A percentile compares a stretch with the other conserved stretches of the same genome.
Evolutionary conservation across 2,888 invertebrate genomes (phyloP).

Genomic region (Acleris sparsana): DNA sequence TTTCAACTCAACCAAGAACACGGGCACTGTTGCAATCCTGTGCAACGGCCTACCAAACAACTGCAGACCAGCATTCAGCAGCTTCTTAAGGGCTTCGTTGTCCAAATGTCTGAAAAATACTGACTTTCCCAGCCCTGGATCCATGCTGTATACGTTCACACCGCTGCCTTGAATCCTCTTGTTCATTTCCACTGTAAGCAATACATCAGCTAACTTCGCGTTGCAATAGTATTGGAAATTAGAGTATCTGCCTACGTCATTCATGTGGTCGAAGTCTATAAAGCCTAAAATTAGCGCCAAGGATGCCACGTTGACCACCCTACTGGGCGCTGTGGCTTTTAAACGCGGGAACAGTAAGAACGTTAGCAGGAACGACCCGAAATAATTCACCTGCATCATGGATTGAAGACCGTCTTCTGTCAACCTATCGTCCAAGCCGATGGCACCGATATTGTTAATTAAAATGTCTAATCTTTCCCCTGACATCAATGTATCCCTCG

Average conservation of each 20-base stretch:
- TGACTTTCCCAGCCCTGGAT: constrained; percentile 91
- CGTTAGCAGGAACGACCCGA: constrained; percentile 64
- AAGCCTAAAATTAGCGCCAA: constrained; percentile 87
- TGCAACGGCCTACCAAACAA: constrained; percentile 54
- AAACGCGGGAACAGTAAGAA: constrained; percentile 62
- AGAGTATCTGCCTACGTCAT: constrained; percentile 86
- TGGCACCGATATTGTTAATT: constrained; percentile 79
- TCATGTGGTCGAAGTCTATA: constrained; percentile 88
- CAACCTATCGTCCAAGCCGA: constrained; percentile 64
- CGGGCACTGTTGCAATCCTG: constrained; percentile 60
- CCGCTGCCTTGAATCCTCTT: constrained; percentile 67
- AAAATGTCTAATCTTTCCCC: constrained; percentile 77
- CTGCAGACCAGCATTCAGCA: constrained; percentile 51
- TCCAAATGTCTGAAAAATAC: constrained; percentile 87
- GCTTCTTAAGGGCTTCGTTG: constrained; percentile 43
- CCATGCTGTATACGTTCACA: constrained; percentile 90
- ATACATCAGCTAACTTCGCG: constrained; percentile 60
- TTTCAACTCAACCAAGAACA: constrained; percentile 57
- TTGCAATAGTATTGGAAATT: constrained; percentile 84
- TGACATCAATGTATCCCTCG: constrained; percentile 71
- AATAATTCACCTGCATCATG: constrained; percentile 84
- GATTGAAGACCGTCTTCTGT: constrained; percentile 85
- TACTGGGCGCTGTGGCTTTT: constrained; percentile 61
- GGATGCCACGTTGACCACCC: constrained; percentile 64
- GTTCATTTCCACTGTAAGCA: constrained; percentile 80